These are phyloP conservation scores for Nyctereutes procyonoides DNA, from an alignment of 2,113 vertebrate species.

Conservation along the genomic window DNA sequence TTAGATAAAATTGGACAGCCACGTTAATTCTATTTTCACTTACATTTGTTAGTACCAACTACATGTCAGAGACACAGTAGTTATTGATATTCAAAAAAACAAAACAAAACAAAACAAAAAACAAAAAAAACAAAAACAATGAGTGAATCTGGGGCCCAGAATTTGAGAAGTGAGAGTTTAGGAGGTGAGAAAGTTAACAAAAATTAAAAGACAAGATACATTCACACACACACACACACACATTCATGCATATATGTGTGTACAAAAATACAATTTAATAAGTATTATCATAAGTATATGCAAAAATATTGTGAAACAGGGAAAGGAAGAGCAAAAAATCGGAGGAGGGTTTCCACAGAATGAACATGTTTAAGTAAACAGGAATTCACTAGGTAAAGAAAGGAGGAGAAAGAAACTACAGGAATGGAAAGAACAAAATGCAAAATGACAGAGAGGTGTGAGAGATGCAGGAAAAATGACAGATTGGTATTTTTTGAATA, in stretches of 20 bases:
- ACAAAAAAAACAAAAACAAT: too few relatives aligned
- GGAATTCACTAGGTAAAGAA: neutral
- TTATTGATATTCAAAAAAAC: neutral
- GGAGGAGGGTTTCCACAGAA: neutral
- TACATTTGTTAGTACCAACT: neutral
- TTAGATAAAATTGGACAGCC: neutral
- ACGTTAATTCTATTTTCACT: neutral
- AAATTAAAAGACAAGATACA: neutral
- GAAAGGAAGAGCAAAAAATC: neutral
- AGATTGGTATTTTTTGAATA: neutral
- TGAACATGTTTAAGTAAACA: neutral
- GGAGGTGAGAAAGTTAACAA: neutral
- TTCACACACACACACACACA: neutral
- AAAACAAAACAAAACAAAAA: too few relatives aligned
- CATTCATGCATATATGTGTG: neutral
- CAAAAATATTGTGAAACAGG: conserved; percentile 2
- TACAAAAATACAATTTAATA: neutral
- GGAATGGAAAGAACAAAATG: neutral
- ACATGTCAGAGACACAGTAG: neutral
- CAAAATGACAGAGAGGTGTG: neutral
- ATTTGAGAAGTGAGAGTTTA: neutral
- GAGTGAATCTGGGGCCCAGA: neutral
- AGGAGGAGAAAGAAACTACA: neutral
- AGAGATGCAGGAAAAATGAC: neutral
- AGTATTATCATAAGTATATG: neutral